These are phyloP conservation scores for Montipora sp. DNA, from an alignment of 64 coral and sea anemone species.

Conservation along the genomic window DNA sequence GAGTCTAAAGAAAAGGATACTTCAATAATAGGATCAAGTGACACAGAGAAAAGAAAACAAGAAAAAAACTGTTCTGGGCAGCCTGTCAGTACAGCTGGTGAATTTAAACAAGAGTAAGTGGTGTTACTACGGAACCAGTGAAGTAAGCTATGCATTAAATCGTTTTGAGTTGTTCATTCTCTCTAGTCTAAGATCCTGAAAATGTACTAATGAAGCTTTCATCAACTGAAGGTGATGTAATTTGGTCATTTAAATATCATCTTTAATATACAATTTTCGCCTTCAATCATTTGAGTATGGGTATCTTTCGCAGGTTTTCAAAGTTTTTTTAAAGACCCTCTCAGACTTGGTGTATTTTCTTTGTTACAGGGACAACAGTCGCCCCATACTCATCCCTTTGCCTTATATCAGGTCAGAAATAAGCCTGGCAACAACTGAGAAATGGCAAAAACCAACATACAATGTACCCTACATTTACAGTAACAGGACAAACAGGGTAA, in stretches of 20 bases:
- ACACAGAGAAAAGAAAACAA: background rate
- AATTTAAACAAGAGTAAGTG: slow-evolving; percentile 28
- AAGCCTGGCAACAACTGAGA: slow-evolving; percentile 6
- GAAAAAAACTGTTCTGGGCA: background rate
- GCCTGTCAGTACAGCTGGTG: background rate
- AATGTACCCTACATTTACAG: slow-evolving; percentile 64
- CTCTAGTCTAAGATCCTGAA: no score
- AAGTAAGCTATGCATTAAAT: background rate
- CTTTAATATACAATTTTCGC: no score
- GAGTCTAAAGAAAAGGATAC: background rate
- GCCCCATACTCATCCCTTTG: slow-evolving; percentile 74
- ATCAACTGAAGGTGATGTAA: no score
- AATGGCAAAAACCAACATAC: slow-evolving; percentile 43
- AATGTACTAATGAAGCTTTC: no score
- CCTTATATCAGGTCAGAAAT: slow-evolving; percentile 71
- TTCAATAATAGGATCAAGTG: background rate
- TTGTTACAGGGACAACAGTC: slow-evolving; percentile 45
- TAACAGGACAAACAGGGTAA: background rate
- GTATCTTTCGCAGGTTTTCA: no score
- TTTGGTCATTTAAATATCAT: no score
- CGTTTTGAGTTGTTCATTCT: no score
- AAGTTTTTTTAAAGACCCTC: no score
- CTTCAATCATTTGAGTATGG: no score
- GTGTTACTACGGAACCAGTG: background rate
- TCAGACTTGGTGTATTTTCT: background rate